These are phyloP conservation scores for Balanococcus diminutus DNA, from an alignment of 2,888 invertebrate genomes.

Conservation along the genomic window DNA sequence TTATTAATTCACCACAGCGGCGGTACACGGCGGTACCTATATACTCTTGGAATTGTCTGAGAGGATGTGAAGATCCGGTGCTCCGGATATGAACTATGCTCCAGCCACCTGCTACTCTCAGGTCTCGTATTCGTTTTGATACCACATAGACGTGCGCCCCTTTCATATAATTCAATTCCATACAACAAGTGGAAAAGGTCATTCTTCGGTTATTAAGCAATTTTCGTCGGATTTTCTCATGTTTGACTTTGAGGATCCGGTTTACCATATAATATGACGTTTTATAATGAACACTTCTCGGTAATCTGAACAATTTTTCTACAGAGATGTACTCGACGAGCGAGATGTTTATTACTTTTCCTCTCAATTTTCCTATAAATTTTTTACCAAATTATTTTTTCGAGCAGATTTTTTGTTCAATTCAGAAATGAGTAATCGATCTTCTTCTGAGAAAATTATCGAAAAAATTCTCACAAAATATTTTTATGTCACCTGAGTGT, in stretches of 20 bases:
- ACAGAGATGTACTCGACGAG: too few species aligned
- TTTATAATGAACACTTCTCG: not conserved
- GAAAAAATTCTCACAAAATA: not conserved
- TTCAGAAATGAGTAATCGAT: not conserved
- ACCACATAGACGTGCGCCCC: not conserved
- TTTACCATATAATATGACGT: not conserved
- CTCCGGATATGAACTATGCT: conserved; percentile 44
- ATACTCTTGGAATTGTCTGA: conserved; percentile 15
- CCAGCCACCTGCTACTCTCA: conserved; percentile 50
- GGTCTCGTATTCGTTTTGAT: not conserved
- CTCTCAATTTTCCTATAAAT: too few species aligned
- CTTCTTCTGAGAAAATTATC: not conserved
- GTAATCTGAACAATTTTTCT: not conserved
- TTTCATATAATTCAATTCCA: conserved; percentile 20
- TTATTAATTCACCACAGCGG: conserved; percentile 13
- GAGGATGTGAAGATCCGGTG: conserved; percentile 54
- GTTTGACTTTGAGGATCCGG: not conserved
- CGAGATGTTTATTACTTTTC: too few species aligned
- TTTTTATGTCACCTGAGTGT: not conserved
- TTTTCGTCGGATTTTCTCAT: not conserved
- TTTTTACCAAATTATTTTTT: too few species aligned
- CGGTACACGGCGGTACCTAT: not conserved
- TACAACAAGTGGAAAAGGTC: conserved; percentile 24
- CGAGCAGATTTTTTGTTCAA: too few species aligned
- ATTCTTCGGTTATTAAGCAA: conserved; percentile 11